Base-by-base conservation (phyloP, 2,888 invertebrate genomes). In the Tetramorium bicarinatum region DNA sequence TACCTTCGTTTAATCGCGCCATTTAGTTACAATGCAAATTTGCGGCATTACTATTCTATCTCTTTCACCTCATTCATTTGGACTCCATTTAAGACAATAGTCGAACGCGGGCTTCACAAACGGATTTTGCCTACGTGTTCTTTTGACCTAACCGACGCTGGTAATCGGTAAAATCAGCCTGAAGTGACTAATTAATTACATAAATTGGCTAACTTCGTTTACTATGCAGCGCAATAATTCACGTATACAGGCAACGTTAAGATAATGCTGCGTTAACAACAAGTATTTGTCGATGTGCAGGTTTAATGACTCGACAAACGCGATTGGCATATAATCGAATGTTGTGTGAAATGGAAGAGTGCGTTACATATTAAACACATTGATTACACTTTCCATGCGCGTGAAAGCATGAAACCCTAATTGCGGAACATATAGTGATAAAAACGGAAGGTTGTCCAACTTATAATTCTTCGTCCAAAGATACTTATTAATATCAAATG, bases 201-300 rank as follows among this genome's bases (percentile, higher is more conserved):
- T 79, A 71, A 85, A 85, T 88, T 83, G 49, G 54, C 59, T 82
- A 85, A 87, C 80, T 83, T 85, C 52, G 76, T 87, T 83, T 85
- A 84, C 76, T 4, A 62, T 75, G 59, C 80, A 81, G 77, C 79
- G 61, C 79, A 75, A 75, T 82, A 88, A 88, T 86, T 85, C 47
- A 67, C 77, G 82, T 67, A 66, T 81, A 66, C 76, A 76, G 11
- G 61, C 64, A 47, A 69, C 49, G n/a, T 66, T 76, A 85, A 61
- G 82, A 82, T 87, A 86, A 86, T 87, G 83, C 79, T 80, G 79
- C 85, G 83, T 87, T 87, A 85, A 88, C 75, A 82, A 79, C 75
- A 61, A 11, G 41, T 44, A 75, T 64, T 64, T 75, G 15, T 38
- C 21, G 11, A 74, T 74, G 34, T 49, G n/a, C 8, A 25, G 8